Evolutionary conservation across 1,140 invertebrate species (phyloP).

Genomic region (Battus philenor): DNA sequence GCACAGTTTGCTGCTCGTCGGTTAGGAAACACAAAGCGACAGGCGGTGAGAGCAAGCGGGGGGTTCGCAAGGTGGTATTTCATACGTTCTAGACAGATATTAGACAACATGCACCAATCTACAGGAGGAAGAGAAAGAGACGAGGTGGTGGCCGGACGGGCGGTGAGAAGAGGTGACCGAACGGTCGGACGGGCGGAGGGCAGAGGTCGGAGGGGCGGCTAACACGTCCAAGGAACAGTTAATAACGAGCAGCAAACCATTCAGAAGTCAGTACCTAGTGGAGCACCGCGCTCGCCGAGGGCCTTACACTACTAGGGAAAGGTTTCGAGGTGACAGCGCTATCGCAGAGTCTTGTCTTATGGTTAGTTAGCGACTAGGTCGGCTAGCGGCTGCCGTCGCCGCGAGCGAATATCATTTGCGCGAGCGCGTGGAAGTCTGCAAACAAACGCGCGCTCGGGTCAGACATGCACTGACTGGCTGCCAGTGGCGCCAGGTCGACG

Average conservation of each 20-base stretch:
- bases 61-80: constrained; percentile 60
- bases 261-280: constrained; percentile 62
- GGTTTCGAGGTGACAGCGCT: constrained; percentile 61
- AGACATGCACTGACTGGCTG: constrained; percentile 23
- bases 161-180: constrained; percentile 24
- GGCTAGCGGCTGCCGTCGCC: constrained; percentile 77
- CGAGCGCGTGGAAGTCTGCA: constrained; percentile 85
- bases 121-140: constrained; percentile 36
- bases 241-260: constrained; percentile 74
- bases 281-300: constrained; percentile 38
- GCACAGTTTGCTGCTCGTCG: constrained; percentile 46
- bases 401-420: constrained; percentile 82
- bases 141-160: constrained; percentile 40
- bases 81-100: constrained; percentile 52
- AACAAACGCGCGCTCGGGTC: constrained; percentile 69
- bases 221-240: constrained; percentile 58
- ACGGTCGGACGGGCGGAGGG: constrained; percentile 20
- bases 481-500: constrained; percentile 8
- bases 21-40: constrained; percentile 22
- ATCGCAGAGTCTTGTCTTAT: constrained; percentile 54
- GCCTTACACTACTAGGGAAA: constrained; percentile 54
- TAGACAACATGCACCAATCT: constrained; percentile 60
- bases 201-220: constrained; percentile 36
- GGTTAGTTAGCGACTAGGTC: constrained; percentile 52
- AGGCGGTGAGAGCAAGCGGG: constrained; percentile 20